phyloP scores from a whole-genome alignment of 2,113 vertebrate genomes.

The Heliornis fulica region DNA sequence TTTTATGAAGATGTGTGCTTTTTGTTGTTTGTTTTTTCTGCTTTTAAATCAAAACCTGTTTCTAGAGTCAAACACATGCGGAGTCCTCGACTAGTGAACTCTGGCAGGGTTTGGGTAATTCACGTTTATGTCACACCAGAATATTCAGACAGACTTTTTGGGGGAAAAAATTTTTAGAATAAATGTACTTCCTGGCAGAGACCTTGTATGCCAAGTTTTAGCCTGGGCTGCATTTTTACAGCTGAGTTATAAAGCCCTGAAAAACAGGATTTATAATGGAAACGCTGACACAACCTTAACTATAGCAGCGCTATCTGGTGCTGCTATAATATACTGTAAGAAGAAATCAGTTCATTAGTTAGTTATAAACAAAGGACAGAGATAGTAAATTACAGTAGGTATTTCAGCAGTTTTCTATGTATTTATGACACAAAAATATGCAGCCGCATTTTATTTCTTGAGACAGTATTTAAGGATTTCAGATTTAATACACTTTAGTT shows the following conservation, averaged over 20 bases:
- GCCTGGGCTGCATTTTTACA: constrained; percentile 70
- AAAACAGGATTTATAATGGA: constrained; percentile 72
- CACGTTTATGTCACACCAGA: not conserved
- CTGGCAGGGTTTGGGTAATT: not conserved
- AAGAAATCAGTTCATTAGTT: constrained; percentile 76
- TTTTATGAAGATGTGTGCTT: not conserved
- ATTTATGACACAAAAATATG: constrained; percentile 72
- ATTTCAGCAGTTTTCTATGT: constrained; percentile 69
- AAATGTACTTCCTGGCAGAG: constrained; percentile 55
- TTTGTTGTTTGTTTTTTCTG: not conserved
- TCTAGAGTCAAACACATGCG: constrained; percentile 31
- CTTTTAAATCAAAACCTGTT: not conserved
- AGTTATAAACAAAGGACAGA: constrained; percentile 77
- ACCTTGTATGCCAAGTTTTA: constrained; percentile 61
- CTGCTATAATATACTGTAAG: constrained; percentile 65
- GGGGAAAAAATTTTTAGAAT: constrained; percentile 6
- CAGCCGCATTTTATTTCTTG: constrained; percentile 70
- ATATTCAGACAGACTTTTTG: not conserved
- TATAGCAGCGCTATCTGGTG: constrained; percentile 40
- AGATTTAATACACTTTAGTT: constrained; percentile 69
- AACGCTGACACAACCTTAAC: constrained; percentile 60
- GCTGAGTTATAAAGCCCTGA: constrained; percentile 70
- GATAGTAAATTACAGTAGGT: constrained; percentile 74
- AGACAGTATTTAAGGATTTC: constrained; percentile 72
- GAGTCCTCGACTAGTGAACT: not conserved